phyloP scores from a whole-genome alignment of 2,113 vertebrate species.

The Jacana jacana region DNA sequence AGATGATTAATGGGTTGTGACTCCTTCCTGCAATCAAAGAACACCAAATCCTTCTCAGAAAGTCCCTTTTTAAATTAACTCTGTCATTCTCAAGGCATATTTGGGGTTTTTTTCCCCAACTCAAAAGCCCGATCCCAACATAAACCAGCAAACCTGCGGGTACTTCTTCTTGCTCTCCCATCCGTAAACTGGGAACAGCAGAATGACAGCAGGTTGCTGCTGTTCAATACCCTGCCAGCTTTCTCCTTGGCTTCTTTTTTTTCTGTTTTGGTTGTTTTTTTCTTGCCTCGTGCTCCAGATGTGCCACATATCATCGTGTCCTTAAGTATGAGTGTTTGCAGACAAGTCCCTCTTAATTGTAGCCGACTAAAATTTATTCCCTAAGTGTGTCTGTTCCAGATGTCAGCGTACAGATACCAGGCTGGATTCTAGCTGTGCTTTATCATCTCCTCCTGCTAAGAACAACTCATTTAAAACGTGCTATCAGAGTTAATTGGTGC shows the following conservation, averaged over 20 bases:
- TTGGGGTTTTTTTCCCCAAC: neutral
- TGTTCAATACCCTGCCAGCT: neutral
- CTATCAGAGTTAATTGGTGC: neutral
- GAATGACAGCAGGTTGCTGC: rapidly evolving
- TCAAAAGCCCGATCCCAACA: neutral
- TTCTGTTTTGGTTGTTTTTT: neutral
- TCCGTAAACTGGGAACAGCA: neutral
- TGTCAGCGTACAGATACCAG: neutral
- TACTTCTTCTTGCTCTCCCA: neutral
- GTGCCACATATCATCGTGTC: neutral
- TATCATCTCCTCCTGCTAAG: neutral
- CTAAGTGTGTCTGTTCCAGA: neutral
- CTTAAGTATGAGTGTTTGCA: neutral
- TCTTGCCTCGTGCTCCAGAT: neutral
- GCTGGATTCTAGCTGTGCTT: neutral
- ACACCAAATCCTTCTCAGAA: neutral
- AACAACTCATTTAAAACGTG: neutral
- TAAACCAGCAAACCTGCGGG: neutral
- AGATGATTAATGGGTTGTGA: neutral
- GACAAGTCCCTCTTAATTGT: neutral
- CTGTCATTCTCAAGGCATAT: neutral
- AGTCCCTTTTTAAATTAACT: neutral
- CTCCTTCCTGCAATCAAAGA: too few relatives aligned
- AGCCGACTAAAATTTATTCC: neutral
- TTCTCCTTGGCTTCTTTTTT: neutral